Base-by-base conservation (phyloP, 2,888 invertebrate genomes). In the Aproaerema taeniolella region DNA sequence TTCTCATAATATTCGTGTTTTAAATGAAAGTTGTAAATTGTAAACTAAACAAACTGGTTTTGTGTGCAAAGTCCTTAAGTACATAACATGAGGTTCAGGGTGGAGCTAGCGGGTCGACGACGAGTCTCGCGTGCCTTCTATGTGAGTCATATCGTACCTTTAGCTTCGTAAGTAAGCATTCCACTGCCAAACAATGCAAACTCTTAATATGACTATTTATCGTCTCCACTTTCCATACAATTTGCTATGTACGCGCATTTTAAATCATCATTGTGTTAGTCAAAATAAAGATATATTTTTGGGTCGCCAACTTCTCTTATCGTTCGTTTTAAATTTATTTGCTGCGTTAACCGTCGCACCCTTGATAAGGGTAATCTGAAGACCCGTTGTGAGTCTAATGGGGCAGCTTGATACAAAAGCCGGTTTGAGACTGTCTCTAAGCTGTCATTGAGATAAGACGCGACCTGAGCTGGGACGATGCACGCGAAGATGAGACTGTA, bases 61-160 rank as follows among this genome's bases (percentile, higher is more conserved):
- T 42, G 12, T 36, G 15, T 15, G 11, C 13, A 31, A 38, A 26
- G 39, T 40, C 39, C 45, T 49, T 39, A 46, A 47, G 43, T 45
- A 47, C 48, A 45, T 46, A 44, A 39, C 46, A 55, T 16, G 25
- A 56, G 53, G 49, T 39, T 37, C 49, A 55, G 55, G 60, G 58
- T 63, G 56, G 61, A 63, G 68, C 56, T 58, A 52, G 52, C 52
- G 53, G 63, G 54, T 55, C 58, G 59, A 53, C 55, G 56, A 47
- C 62, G 66, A 59, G 65, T 49, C 64, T 71, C 67, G 74, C 80
- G 65, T 78, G 68, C 79, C 72, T 78, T 64, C 59, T 48, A 53
- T 59, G 62, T 83, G 83, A 83, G 67, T 83, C 83, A 82, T 58
- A 54, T 59, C 46, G 58, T 66, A 63, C 67, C 67, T 71, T 61